Conservation (phyloP, 2,888 invertebrate genomes). For the Graphium colonna region DNA sequence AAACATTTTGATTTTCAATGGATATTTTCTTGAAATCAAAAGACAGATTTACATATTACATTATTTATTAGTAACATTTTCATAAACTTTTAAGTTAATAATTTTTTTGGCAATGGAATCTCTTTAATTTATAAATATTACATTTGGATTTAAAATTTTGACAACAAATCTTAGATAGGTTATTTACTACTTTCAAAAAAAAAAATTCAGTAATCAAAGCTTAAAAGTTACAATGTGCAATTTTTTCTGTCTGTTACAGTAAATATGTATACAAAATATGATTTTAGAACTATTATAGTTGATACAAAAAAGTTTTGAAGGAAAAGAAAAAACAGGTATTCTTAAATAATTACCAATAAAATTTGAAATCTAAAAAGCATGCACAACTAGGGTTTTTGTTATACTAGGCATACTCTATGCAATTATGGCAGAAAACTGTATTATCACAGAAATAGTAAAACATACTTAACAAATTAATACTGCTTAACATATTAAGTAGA, state of each 20-base stretch:
- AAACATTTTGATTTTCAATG: conserved; percentile 31
- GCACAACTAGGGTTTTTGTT: conserved; percentile 27
- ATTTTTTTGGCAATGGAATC: conserved; percentile 30
- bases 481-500: conserved; percentile 27
- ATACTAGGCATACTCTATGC: conserved; percentile 19
- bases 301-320: background rate
- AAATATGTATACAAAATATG: background rate
- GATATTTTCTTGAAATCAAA: conserved; percentile 27
- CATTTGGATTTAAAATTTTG: conserved; percentile 3
- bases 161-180: background rate
- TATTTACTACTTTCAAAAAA: background rate
- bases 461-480: conserved; percentile 24
- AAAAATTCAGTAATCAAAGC: background rate
- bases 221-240: background rate
- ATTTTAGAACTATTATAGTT: background rate
- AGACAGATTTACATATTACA: conserved; percentile 27
- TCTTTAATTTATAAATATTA: conserved; percentile 2
- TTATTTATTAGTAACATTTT: conserved; percentile 60
- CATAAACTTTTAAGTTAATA: conserved; percentile 44
- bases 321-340: background rate
- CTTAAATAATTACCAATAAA: background rate
- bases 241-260: background rate
- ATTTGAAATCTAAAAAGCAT: conserved; percentile 19
- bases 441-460: conserved; percentile 38
- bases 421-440: conserved; percentile 31